phyloP scores from a whole-genome alignment of 2,888 invertebrate genomes.

The Lochmaea capreae region DNA sequence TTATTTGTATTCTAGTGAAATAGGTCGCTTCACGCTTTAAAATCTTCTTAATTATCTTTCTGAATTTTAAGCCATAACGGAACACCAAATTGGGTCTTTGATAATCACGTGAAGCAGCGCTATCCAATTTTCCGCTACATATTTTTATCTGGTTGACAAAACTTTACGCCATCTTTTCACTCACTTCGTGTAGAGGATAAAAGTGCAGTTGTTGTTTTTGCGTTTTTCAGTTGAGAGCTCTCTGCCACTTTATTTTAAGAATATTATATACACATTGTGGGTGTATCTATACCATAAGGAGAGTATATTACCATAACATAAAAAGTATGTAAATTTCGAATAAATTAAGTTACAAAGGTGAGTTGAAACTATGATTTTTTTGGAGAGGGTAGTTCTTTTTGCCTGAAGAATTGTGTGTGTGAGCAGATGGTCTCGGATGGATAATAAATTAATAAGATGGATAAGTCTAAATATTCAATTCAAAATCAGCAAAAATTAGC shows the following conservation, averaged over 20 bases:
- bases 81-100: conserved; percentile 23
- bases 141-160: conserved; percentile 43
- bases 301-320: no score
- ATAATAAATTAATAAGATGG: no score
- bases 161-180: conserved; percentile 42
- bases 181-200: conserved; percentile 23
- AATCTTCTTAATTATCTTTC: conserved; percentile 16
- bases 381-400: background rate
- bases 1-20: background rate
- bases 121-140: conserved; percentile 47
- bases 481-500: no score
- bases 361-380: background rate
- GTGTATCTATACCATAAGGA: no score
- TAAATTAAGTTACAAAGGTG: background rate
- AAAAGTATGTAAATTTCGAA: no score
- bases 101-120: conserved; percentile 42
- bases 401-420: no score
- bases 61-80: conserved; percentile 34
- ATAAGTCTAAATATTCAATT: no score
- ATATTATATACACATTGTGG: background rate
- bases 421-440: no score
- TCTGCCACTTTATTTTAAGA: background rate
- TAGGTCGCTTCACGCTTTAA: background rate
- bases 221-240: conserved; percentile 8
- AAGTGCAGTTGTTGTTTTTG: conserved; percentile 17